Evolutionary conservation across 2,888 invertebrate species (phyloP), one percentile per base, ranked within the genome.

Genomic region (Brachypalpus laphriformis): DNA sequence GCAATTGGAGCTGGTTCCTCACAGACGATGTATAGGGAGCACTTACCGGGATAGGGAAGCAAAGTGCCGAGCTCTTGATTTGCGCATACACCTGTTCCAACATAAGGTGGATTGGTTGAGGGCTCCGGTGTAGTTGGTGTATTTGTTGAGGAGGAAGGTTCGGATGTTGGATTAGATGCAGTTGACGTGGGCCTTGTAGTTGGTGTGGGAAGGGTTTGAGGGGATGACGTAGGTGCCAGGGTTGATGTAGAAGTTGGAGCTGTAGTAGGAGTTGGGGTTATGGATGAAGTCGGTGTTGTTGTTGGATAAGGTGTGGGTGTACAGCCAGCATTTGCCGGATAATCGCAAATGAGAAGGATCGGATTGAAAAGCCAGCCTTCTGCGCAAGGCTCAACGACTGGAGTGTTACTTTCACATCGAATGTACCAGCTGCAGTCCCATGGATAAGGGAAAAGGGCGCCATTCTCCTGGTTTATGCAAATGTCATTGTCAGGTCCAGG

Each of bases 1-100:
- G 93, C 92, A 82, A 90, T 91, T 59, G 88, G 88, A 31, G 91
- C 91, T 0, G 90, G 89, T 14, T 81, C 75, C 0, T 65, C 82
- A 56, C 90, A 90, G 0, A 87, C 65, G 3, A 90, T 87, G 42
- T 88, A 89, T 20, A 90, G 89, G 1, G 78, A 82, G 37, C 90
- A 90, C 47, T 89, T 87, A 28, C 88, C 86, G 0, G 90, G 90
- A 85, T 90, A 90, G 9, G 87, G 65, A 1, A 89, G 86, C 8
- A 88, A 87, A 5, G 87, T 78, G 0, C 88, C 89, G 9, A 71
- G 42, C 7, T 72, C 61, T n/a, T 82, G 54, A 9, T 82, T 76
- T 25, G 70, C 77, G 14, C 88, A 88, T 1, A 87, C 72, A 40
- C 87, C 87, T 2, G 68, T 83, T 28, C 82, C 82, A 0, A 82